A percentile compares a stretch with the other conserved stretches of the same genome.
Evolutionary conservation across 2,888 invertebrate genomes (phyloP).

Genomic region (Shargacucullia verbasci): DNA sequence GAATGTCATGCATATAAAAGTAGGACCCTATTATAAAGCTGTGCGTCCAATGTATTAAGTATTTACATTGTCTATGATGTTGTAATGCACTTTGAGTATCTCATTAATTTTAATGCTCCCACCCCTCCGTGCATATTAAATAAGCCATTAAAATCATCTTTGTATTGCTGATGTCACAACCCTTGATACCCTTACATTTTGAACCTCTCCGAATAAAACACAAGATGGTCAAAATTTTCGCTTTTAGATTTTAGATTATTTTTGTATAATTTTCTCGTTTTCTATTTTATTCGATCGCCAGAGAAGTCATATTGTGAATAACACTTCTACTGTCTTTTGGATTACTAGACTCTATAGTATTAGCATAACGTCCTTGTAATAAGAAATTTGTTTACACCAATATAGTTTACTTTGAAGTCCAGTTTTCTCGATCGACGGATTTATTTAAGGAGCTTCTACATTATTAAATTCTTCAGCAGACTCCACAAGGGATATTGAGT

Average conservation of each 20-base stretch:
- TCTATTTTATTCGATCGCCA: slow-evolving; percentile 11
- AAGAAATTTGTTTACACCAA: slow-evolving; percentile 29
- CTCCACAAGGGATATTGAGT: slow-evolving; percentile 25
- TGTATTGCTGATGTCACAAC: slow-evolving; percentile 32
- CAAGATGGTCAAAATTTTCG: slow-evolving; percentile 19
- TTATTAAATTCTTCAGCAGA: slow-evolving; percentile 43
- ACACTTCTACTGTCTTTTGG: slow-evolving; percentile 5
- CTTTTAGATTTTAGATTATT: slow-evolving; percentile 29
- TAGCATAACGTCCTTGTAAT: slow-evolving; percentile 21
- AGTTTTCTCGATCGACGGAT: slow-evolving; percentile 22
- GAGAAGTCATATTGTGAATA: slow-evolving; percentile 8
- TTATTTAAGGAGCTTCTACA: slow-evolving; percentile 23
- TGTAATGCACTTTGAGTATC: slow-evolving; percentile 66
- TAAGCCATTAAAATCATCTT: slow-evolving; percentile 50
- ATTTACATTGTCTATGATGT: slow-evolving; percentile 63
- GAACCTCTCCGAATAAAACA: slow-evolving; percentile 15
- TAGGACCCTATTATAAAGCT: slow-evolving; percentile 43
- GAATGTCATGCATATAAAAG: slow-evolving; percentile 45
- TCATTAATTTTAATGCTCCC: slow-evolving; percentile 47
- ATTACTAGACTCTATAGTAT: slow-evolving; percentile 15
- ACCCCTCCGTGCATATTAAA: slow-evolving; percentile 43
- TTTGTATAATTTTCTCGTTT: slow-evolving; percentile 16
- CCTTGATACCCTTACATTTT: slow-evolving; percentile 20
- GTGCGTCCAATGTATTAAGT: slow-evolving; percentile 56
- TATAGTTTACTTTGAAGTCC: slow-evolving; percentile 24